phyloP scores from a whole-genome alignment of 2,113 vertebrate species.

The Lamprotornis superbus region DNA sequence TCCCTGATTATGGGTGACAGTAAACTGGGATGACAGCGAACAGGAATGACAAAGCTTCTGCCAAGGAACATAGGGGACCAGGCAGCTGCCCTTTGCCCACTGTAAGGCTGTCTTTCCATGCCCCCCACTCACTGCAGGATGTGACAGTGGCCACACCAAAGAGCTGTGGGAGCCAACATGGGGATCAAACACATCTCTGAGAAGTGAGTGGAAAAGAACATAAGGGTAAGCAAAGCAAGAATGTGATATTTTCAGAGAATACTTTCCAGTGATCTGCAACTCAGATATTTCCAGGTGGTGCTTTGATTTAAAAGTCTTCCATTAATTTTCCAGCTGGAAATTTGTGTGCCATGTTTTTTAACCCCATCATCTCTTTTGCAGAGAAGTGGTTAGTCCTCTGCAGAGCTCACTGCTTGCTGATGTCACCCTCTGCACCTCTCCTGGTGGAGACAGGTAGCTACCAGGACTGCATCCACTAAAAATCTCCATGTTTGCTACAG shows the following conservation, averaged over 20 bases:
- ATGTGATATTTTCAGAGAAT: neutral
- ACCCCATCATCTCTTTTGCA: neutral
- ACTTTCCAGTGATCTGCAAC: neutral
- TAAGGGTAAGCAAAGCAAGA: neutral
- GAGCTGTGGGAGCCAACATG: rapidly evolving
- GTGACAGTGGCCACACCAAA: neutral
- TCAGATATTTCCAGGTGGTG: neutral
- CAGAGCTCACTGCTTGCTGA: neutral
- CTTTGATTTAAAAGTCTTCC: neutral
- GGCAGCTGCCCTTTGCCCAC: neutral
- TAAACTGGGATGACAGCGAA: neutral
- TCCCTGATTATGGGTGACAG: neutral
- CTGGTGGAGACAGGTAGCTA: neutral
- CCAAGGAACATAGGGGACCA: neutral
- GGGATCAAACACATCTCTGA: neutral
- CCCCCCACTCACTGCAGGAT: neutral
- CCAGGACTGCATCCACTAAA: neutral
- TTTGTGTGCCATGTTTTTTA: neutral
- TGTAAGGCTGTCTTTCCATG: neutral
- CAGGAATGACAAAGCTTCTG: neutral
- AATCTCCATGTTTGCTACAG: neutral
- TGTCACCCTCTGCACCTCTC: neutral
- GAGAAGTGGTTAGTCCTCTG: neutral
- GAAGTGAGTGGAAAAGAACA: neutral
- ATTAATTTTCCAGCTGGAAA: neutral